Percentiles rank a stretch among this genome's conserved stretches.
phyloP scores from a whole-genome alignment of 2,797 vertebrate genomes.

The Acropternis orthonyx region DNA sequence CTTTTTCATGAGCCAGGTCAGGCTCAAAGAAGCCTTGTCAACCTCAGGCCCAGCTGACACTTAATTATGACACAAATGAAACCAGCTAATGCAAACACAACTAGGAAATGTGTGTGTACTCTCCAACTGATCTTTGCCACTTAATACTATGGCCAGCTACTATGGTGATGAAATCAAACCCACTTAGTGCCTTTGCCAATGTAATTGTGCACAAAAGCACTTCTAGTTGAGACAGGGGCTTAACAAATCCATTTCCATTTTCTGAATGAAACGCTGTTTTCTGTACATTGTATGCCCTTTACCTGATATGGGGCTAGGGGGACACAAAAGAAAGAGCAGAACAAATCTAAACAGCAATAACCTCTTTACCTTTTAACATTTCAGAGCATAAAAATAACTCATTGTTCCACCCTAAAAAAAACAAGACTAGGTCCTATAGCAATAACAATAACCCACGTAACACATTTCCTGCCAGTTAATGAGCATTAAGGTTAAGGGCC shows the following conservation, averaged over 20 bases:
- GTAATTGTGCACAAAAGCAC: background rate
- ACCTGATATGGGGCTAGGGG: background rate
- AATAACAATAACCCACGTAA: constrained; percentile 30
- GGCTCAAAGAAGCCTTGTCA: background rate
- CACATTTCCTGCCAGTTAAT: constrained; percentile 59
- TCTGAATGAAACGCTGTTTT: background rate
- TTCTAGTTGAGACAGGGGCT: background rate
- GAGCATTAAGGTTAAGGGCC: constrained; percentile 23
- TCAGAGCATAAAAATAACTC: constrained; percentile 20
- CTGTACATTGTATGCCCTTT: background rate
- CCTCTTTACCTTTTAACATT: constrained; percentile 4
- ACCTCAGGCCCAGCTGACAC: background rate
- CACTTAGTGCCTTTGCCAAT: background rate
- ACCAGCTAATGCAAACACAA: background rate
- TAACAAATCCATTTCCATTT: background rate
- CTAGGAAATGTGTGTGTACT: background rate
- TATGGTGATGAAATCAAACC: background rate
- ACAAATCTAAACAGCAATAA: background rate
- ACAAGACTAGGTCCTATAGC: background rate
- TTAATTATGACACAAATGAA: background rate
- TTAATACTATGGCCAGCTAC: background rate
- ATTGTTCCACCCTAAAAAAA: background rate
- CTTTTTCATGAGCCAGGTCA: background rate
- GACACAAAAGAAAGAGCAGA: background rate
- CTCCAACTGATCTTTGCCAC: background rate